phyloP scores from a whole-genome alignment of 2,888 invertebrate genomes.

The Bhutanitis thaidina region DNA sequence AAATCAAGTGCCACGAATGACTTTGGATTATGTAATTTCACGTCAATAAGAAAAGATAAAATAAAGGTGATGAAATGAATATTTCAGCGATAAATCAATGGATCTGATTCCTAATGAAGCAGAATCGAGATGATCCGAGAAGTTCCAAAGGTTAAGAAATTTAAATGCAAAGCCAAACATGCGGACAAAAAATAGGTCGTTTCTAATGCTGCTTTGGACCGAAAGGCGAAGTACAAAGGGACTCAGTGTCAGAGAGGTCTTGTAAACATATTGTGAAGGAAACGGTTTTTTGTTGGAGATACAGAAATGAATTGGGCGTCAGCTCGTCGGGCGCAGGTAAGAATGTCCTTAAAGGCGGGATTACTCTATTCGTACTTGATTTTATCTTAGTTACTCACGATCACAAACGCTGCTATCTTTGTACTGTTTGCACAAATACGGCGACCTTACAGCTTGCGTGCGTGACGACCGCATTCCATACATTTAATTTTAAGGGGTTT shows the following conservation, averaged over 20 bases:
- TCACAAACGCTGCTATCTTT: conserved; percentile 64
- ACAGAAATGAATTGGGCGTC: conserved; percentile 46
- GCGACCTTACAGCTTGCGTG: conserved; percentile 50
- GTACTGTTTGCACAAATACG: conserved; percentile 68
- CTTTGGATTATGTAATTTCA: conserved; percentile 36
- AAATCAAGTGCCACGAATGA: conserved; percentile 37
- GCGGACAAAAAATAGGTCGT: conserved; percentile 69
- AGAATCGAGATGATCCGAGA: conserved; percentile 16
- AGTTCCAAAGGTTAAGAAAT: conserved; percentile 31
- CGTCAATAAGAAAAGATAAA: conserved; percentile 15
- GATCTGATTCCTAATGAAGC: conserved; percentile 7
- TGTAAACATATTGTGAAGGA: conserved; percentile 72
- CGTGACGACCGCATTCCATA: conserved; percentile 38
- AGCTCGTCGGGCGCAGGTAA: conserved; percentile 57
- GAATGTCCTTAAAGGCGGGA: conserved; percentile 38
- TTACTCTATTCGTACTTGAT: conserved; percentile 38
- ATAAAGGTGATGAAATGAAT: conserved; percentile 9
- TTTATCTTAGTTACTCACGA: conserved; percentile 59
- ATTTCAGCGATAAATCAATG: conserved; percentile 11
- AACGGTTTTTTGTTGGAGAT: conserved; percentile 57
- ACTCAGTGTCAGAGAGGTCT: conserved; percentile 74
- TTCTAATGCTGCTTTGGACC: conserved; percentile 40
- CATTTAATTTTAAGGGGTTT: too few relatives aligned
- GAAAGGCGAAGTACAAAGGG: conserved; percentile 50
- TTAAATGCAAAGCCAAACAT: conserved; percentile 40